Base-by-base conservation (phyloP, 2,797 vertebrate species). In the Dicrostonyx torquatus region DNA sequence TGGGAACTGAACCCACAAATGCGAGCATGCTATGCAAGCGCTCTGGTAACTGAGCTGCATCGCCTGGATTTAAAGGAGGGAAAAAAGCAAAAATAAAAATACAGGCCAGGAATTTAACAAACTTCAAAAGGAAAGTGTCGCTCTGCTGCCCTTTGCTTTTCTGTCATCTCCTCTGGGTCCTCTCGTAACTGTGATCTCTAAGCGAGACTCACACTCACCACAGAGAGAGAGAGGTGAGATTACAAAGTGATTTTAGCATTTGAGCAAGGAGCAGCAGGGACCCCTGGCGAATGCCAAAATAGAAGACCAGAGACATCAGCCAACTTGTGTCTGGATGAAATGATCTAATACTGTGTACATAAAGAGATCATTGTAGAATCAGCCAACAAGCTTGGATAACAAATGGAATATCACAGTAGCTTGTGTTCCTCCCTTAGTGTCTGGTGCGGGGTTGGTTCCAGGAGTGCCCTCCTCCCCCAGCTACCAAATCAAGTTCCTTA, bases 91-190 rank as follows among this genome's bases (percentile, higher is more conserved):
- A 20, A 40, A 45, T 20, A 22, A 43, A 45, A 26, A 83, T 45
- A 73, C 37, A 72, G 6, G 20, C 22, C 29, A 26, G 45, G 2
- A 76, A 0, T 55, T 79, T 77, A 43, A 76, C 78, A 40, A 50
- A 70, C 93, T 96, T 95, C 68, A 9, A 72, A 82, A 50, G 48
- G 94, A 58, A 93, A 92, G 45, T 14, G 24, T 89, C 62, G 9
- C 83, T 55, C 29, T 60, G 37, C 60, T 10, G 26, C n/a, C 20
- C 48, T 29, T 66, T 22, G 31, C 24, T 29, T 95, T 88, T 37
- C 90, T 75, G 9, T 82, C 45, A n/a, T 13, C 40, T 31, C 77
- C 50, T 83, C 70, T 76, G 76, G 13, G 11, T 75, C 76, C 43
- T 89, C 82, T 75, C 6, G 8, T 80, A 48, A 24, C 29, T 85